A percentile compares a stretch with the other conserved stretches of the same genome.
Conservation (phyloP, 2,113 vertebrate species). For the Takifugu bimaculatus region DNA sequence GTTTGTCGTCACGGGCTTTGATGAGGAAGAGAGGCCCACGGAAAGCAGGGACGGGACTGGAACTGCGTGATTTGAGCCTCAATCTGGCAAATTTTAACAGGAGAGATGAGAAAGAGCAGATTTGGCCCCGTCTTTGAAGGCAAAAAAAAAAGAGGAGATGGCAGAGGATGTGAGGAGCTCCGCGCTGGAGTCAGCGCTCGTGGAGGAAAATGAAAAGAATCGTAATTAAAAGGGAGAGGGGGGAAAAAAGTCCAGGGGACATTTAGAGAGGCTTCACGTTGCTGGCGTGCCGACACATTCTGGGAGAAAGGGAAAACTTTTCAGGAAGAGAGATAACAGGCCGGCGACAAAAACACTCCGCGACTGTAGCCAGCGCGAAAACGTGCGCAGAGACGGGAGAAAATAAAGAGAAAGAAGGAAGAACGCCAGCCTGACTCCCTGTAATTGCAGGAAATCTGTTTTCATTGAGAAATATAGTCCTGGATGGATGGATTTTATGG, state of each 20-base stretch:
- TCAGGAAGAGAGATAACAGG: not conserved
- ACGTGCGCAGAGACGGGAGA: not conserved
- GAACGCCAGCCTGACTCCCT: no score
- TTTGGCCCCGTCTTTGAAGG: slow-evolving; percentile 43
- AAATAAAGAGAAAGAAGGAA: not conserved
- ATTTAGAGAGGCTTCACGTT: no score
- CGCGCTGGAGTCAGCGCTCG: slow-evolving; percentile 11
- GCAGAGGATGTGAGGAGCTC: slow-evolving; percentile 20
- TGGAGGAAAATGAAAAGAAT: not conserved
- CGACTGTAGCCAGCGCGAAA: no score
- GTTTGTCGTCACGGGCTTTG: no score
- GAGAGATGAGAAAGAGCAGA: slow-evolving; percentile 19
- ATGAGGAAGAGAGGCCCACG: no score
- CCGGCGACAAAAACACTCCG: no score
- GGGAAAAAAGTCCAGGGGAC: no score
- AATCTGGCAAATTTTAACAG: slow-evolving; percentile 26
- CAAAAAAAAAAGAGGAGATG: slow-evolving; percentile 27
- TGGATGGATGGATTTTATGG: no score
- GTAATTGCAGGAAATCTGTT: no score
- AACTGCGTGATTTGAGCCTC: slow-evolving; percentile 29
- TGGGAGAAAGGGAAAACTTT: not conserved
- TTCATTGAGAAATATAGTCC: no score
- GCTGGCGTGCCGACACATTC: no score
- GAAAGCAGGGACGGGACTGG: slow-evolving; percentile 1
- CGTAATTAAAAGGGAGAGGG: no score